A percentile compares a stretch with the other conserved stretches of the same genome.
Evolutionary conservation across 2,888 invertebrate species (phyloP).

Genomic region (Amphipyra berbera): DNA sequence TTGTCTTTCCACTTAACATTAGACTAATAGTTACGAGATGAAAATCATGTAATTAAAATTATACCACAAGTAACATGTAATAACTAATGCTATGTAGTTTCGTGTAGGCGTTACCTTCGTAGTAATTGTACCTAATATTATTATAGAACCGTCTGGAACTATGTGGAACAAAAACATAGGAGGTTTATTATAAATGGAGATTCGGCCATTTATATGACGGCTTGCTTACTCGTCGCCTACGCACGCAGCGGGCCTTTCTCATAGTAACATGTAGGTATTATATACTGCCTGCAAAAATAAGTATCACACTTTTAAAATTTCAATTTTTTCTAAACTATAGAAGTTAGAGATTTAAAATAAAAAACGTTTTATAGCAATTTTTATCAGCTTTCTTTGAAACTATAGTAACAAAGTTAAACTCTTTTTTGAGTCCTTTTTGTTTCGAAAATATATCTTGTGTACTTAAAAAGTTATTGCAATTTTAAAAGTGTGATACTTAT

Average conservation of each 20-base stretch:
- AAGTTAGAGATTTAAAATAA: too few relatives aligned
- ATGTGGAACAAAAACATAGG: conserved; percentile 18
- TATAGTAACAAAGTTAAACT: too few relatives aligned
- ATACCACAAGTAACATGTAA: conserved; percentile 17
- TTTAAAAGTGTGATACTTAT: too few relatives aligned
- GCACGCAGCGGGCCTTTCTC: background rate
- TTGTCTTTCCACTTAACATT: conserved; percentile 4
- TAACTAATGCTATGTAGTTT: conserved; percentile 36
- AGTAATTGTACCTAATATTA: conserved; percentile 11
- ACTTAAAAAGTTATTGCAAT: too few relatives aligned
- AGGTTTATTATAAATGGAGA: background rate
- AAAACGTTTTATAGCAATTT: too few relatives aligned
- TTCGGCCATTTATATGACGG: background rate
- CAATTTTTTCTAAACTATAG: too few relatives aligned
- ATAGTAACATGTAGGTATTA: background rate
- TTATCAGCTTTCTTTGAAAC: too few relatives aligned
- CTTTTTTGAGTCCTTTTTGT: too few relatives aligned
- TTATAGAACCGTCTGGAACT: conserved; percentile 2
- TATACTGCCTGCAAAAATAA: too few relatives aligned
- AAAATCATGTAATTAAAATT: conserved; percentile 17
- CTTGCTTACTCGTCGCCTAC: conserved; percentile 4
- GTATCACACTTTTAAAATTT: too few relatives aligned
- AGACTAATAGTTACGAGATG: conserved; percentile 1
- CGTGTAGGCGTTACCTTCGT: conserved; percentile 35
- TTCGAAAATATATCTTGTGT: too few relatives aligned